Percentiles rank a stretch among this genome's conserved stretches.
phyloP scores from a whole-genome alignment of 2,888 invertebrate species.

The Andrena praecox region DNA sequence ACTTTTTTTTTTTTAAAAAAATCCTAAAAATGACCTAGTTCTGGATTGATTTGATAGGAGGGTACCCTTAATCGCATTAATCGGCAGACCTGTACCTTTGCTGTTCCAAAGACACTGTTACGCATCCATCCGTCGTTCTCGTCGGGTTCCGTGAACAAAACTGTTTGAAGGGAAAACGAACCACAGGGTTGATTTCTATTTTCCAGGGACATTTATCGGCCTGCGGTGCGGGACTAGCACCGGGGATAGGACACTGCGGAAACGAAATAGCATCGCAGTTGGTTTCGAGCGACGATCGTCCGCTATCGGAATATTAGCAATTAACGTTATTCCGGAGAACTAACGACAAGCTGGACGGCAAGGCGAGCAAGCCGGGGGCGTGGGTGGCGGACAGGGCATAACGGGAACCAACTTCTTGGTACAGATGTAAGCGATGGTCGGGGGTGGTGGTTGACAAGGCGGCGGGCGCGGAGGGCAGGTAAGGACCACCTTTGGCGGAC shows the following conservation, averaged over 20 bases:
- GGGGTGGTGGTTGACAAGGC: conserved; percentile 57
- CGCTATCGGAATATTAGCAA: too few relatives aligned
- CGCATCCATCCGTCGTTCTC: conserved; percentile 22
- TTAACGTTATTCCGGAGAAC: conserved; percentile 18
- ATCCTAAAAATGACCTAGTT: too few relatives aligned
- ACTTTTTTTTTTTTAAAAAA: too few relatives aligned
- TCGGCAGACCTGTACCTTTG: neutral
- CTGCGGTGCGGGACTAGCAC: conserved; percentile 25
- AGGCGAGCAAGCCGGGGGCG: conserved; percentile 65
- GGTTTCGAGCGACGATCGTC: neutral
- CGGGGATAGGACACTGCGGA: conserved; percentile 50
- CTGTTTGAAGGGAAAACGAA: neutral
- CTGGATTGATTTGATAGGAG: too few relatives aligned
- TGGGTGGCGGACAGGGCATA: conserved; percentile 73
- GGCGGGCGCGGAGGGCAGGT: conserved; percentile 63
- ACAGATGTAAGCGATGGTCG: conserved; percentile 62
- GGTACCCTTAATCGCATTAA: neutral
- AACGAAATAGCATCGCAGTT: neutral
- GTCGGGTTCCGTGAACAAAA: neutral
- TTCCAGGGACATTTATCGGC: neutral
- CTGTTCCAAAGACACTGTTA: neutral
- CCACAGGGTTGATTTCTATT: neutral
- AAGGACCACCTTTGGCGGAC: conserved; percentile 72
- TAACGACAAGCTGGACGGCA: conserved; percentile 63
- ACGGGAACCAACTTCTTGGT: conserved; percentile 68